phyloP scores from a whole-genome alignment of 2,113 vertebrate species.

The Narcine bancroftii region DNA sequence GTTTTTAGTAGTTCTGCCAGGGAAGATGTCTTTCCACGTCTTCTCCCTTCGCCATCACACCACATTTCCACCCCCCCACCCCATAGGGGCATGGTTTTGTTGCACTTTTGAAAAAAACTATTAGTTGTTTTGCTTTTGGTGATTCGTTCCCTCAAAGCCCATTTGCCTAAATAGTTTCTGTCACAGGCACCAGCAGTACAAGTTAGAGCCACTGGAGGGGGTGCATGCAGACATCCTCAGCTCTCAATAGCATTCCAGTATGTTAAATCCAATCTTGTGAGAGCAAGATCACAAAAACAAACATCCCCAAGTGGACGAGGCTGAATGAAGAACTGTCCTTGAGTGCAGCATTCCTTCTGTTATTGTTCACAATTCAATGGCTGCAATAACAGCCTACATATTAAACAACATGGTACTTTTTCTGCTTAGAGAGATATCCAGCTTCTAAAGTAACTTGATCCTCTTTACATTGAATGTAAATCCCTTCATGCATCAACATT shows the following conservation, averaged over 20 bases:
- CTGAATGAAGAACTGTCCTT: not conserved
- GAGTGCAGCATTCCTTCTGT: not conserved
- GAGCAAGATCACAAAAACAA: not conserved
- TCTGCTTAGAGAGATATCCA: not conserved
- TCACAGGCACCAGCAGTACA: not conserved
- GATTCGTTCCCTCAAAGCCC: not conserved
- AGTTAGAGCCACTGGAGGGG: not conserved
- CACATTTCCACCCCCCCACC: no score
- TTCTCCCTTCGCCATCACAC: no score
- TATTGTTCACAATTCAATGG: not conserved
- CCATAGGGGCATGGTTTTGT: no score
- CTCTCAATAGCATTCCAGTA: not conserved
- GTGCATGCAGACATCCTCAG: not conserved
- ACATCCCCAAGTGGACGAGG: not conserved
- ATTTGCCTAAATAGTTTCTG: not conserved
- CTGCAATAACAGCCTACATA: not conserved
- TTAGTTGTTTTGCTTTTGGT: no score
- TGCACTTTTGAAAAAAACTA: no score
- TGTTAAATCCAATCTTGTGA: not conserved
- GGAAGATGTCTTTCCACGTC: no score
- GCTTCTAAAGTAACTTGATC: not conserved
- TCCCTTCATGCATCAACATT: not conserved
- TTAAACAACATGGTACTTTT: not conserved
- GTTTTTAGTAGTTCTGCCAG: no score
- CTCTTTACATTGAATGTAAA: not conserved